These are phyloP conservation scores for Ligdia adustata DNA, from an alignment of 2,888 invertebrate species.

Conservation along the genomic window DNA sequence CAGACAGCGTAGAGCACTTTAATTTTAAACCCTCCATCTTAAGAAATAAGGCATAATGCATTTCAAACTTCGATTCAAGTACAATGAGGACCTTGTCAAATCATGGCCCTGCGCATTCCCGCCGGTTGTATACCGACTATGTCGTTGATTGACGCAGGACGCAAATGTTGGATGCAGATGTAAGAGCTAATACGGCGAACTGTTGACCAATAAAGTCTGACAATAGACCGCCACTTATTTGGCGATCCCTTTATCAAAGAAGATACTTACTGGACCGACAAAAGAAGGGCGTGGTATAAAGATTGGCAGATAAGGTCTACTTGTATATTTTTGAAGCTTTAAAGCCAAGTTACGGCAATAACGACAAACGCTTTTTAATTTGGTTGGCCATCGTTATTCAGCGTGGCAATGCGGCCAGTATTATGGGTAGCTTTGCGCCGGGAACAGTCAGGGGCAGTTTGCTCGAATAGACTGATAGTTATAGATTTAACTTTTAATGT, in stretches of 20 bases:
- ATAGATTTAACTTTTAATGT: no score
- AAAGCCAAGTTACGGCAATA: no score
- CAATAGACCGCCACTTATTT: conserved; percentile 23
- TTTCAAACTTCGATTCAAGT: background rate
- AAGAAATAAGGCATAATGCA: background rate
- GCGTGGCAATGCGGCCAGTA: no score
- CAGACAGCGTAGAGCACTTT: background rate
- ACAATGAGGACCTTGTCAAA: conserved; percentile 5
- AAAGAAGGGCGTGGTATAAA: background rate
- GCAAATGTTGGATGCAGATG: conserved; percentile 20
- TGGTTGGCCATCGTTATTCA: no score
- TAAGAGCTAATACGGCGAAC: conserved; percentile 13
- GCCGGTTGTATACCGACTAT: conserved; percentile 26
- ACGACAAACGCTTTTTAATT: no score
- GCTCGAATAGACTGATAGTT: no score
- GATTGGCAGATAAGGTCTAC: no score
- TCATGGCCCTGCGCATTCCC: conserved; percentile 18
- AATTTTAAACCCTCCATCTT: background rate
- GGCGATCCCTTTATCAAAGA: conserved; percentile 2
- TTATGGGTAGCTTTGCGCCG: no score
- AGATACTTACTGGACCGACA: background rate
- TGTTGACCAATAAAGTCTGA: conserved; percentile 24
- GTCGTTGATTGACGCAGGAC: conserved; percentile 32
- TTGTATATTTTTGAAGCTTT: no score
- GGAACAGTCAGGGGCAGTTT: no score